Evolutionary conservation across 2,113 vertebrate genomes (phyloP), one percentile per base, ranked within the genome.

Genomic region (Lates calcarifer): DNA sequence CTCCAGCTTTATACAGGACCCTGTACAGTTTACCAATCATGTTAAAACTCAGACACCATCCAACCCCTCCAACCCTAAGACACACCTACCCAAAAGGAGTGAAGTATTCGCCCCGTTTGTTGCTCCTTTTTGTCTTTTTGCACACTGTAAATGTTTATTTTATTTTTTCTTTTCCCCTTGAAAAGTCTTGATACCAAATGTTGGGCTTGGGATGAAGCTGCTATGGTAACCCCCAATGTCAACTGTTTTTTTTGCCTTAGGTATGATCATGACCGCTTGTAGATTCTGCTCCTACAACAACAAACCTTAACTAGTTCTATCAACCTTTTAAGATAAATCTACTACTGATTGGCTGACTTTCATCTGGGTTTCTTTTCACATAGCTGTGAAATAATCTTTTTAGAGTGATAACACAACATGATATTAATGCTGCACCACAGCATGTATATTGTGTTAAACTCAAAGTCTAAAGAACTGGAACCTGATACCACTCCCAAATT

Each of bases 41-140:
- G n/a, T 66, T 84, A 43, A 77, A 67, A 62, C 67, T 84, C 84
- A 58, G 63, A 82, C 71, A 60, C 72, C 68, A 51, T 63, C 64
- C 24, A 13, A 26, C 71, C 66, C 70, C 10, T 17, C 45, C 39
- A 28, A 60, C 37, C 62, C 61, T 37, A 4, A 45, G 35, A 66
- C 72, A 56, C 39, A 35, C 43, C 71, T 1, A 24, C 66, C 67
- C 51, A 26, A 39, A 68, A 95, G 96, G 96, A 98, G 97, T 97
- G 96, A 97, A 97, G 95, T 97, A 96, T 97, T 87, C 5, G 83
- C 87, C 87, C 84, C 6, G 14, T 37, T 57, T 66, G 53, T 77
- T 82, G 78, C 83, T 77, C 85, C 77, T 77, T 35, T 75, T 83
- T 84, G 18, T 58, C 35, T 73, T 77, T 82, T 83, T 89, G 79